Evolutionary conservation across 2,113 vertebrate species (phyloP), one percentile per base, ranked within the genome.

Genomic region (Cynocephalus volans): DNA sequence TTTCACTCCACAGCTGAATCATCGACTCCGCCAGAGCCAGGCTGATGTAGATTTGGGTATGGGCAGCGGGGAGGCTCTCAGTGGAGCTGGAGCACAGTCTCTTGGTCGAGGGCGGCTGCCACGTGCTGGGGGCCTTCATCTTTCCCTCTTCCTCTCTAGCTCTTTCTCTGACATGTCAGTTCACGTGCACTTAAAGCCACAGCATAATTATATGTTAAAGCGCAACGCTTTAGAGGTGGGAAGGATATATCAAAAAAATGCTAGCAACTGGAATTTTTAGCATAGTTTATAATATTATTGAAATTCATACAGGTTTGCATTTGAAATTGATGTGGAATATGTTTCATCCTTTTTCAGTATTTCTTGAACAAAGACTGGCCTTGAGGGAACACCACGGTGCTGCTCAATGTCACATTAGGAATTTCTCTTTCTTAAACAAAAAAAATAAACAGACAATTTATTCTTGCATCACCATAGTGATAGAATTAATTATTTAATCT

Each of bases 401-500:
- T 54, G 21, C 50, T 84, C 79, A 64, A 1, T 79, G n/a, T 64
- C 72, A 3, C 33, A 54, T 56, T 28, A 60, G 54, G 77, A 54
- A 54, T 62, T 48, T 89, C 19, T 62, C 60, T 83, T 52, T 83
- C 33, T 88, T 60, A 84, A 52, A 82, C 13, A 48, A 50, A 52
- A 85, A 60, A 67, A 67, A 33, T 28, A 82, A 72, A 31, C 5
- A 54, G 23, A 76, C 26, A 58, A 83, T 2, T 52, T 36, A 88
- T 62, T 93, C 52, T 60, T 11, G 6, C 13, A 80, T 64, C 52
- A 36, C 86, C 36, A 24, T 69, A 70, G 85, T 9, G 17, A 72
- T 19, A 76, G 31, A 95, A 69, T 14, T 87, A 50, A 92, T 50
- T 4, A 58, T 77, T 96, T 89, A 36, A 54, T 79, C 93, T 90